phyloP scores from a whole-genome alignment of 2,888 invertebrate genomes.

The Parnassius apollo region DNA sequence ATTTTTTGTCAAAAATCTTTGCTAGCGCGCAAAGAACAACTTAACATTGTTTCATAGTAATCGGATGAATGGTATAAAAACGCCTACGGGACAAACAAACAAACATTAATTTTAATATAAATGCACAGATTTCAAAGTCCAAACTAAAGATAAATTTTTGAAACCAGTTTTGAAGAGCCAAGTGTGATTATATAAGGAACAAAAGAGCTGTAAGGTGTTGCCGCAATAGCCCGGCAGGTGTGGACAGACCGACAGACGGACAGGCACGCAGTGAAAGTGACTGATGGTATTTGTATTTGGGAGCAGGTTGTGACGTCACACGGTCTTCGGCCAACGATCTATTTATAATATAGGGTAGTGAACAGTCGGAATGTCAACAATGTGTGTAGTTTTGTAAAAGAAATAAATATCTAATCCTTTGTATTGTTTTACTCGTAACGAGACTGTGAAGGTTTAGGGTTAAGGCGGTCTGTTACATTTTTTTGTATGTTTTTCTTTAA shows the following conservation, averaged over 20 bases:
- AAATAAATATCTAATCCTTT: no score
- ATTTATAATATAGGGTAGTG: constrained; percentile 22
- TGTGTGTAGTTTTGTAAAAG: no score
- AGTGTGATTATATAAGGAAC: constrained; percentile 33
- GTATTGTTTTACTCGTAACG: no score
- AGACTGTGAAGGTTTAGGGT: no score
- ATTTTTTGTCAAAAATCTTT: no score
- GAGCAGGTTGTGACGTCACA: constrained; percentile 62
- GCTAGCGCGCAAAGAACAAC: no score
- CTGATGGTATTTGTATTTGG: constrained; percentile 68
- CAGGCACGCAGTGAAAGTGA: constrained; percentile 73
- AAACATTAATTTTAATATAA: background rate
- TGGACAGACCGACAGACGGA: constrained; percentile 46
- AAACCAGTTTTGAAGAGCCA: constrained; percentile 22
- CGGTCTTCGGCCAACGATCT: constrained; percentile 21
- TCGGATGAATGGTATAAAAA: no score
- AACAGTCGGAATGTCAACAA: background rate
- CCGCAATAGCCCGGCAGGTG: constrained; percentile 38
- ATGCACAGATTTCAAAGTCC: background rate
- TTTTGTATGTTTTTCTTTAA: no score
- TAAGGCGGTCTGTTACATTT: no score
- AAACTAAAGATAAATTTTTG: background rate
- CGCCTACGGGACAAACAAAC: no score
- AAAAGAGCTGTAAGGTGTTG: constrained; percentile 32
- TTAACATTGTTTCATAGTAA: no score